Conservation (phyloP, 2,888 invertebrate species). For the Troilus luridus region DNA sequence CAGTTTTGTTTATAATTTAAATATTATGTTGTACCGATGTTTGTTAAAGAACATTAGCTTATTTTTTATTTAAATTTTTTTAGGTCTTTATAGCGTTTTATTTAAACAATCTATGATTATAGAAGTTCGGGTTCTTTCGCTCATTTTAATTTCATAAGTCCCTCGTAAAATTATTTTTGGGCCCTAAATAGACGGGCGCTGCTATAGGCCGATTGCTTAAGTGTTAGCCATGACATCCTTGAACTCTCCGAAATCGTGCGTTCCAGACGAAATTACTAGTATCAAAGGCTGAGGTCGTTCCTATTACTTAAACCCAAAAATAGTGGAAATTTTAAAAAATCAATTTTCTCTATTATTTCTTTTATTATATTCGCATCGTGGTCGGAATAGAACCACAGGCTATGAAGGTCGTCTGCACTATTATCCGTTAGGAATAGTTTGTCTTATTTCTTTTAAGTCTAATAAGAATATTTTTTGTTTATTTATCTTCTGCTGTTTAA, state of each 20-base stretch:
- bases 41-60: too few relatives aligned
- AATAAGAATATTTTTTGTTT: too few relatives aligned
- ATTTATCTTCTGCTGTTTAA: too few relatives aligned
- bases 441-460: too few relatives aligned
- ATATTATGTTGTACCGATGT: too few relatives aligned
- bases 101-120: not conserved
- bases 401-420: too few relatives aligned
- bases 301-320: not conserved
- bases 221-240: not conserved
- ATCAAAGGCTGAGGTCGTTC: not conserved
- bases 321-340: not conserved
- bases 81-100: too few relatives aligned
- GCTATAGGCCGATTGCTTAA: not conserved
- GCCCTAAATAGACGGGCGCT: not conserved
- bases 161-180: not conserved
- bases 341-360: not conserved
- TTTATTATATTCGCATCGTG: not conserved
- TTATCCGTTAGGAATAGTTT: too few relatives aligned
- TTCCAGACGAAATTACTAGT: not conserved
- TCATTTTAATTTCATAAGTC: not conserved
- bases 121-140: not conserved
- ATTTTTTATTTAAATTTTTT: too few relatives aligned
- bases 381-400: too few relatives aligned
- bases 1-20: too few relatives aligned
- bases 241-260: not conserved